Percentiles rank a stretch among this genome's conserved stretches.
phyloP scores from a whole-genome alignment of 2,797 vertebrate species.

The Psittacula echo region DNA sequence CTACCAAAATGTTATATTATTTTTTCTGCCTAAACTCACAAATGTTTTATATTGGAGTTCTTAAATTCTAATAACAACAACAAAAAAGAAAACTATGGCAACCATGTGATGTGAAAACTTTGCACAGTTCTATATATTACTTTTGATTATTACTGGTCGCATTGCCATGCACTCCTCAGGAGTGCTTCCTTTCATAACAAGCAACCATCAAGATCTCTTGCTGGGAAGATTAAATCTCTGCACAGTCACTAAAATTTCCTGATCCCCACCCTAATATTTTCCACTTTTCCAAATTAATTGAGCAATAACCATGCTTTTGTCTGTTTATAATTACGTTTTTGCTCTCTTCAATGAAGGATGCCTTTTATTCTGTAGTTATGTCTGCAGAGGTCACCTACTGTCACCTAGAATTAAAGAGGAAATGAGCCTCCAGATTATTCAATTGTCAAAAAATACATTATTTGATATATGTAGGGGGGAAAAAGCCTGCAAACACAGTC shows the following conservation, averaged over 20 bases:
- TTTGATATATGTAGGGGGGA: slow-evolving; percentile 15
- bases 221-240: neutral
- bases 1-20: neutral
- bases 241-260: neutral
- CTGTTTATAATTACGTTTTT: neutral
- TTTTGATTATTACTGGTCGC: neutral
- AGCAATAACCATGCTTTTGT: neutral
- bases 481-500: slow-evolving; percentile 27
- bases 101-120: neutral
- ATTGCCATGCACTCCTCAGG: neutral
- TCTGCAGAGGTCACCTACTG: slow-evolving; percentile 64
- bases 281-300: neutral
- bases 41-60: neutral
- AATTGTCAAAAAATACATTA: slow-evolving; percentile 48
- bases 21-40: neutral
- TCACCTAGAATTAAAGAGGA: slow-evolving; percentile 56
- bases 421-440: slow-evolving; percentile 56
- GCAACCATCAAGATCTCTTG: neutral
- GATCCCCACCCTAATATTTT: neutral
- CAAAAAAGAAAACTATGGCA: neutral
- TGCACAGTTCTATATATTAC: neutral
- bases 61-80: neutral
- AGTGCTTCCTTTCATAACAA: neutral
- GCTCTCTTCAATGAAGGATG: neutral
- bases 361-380: slow-evolving; percentile 14